Evolutionary conservation across 2,113 vertebrate genomes (phyloP), one percentile per base, ranked within the genome.

Genomic region (Acanthisitta chloris): DNA sequence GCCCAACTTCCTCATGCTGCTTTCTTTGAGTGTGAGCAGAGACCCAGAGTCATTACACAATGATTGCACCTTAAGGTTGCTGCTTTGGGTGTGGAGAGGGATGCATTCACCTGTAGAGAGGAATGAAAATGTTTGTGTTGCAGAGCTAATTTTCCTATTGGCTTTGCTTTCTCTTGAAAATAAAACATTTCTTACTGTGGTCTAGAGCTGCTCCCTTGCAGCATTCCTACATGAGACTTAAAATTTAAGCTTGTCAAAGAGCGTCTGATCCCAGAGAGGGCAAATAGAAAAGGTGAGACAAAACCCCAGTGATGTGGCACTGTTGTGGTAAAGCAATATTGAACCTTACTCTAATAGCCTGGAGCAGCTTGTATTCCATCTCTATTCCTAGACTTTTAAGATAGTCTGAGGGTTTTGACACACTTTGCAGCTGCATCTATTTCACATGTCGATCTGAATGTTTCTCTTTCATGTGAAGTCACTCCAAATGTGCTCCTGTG

Each of bases 401-500:
- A 28, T 36, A 51, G 18, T 42, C 48, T 66, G 51, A 49, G 40
- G 9, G 31, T 10, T 31, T 48, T 84, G 52, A 17, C 36, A 36
- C 19, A 58, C 34, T 33, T 40, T 52, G 34, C 67, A 79, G 54
- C 52, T 24, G 34, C 20, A 15, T 23, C 20, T 83, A 3, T 55
- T 76, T 25, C 18, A 71, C 25, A 5, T 73, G 12, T 76, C 95
- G 55, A 90, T 46, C 49, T 34, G 12, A 45, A 70, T 73, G 21
- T 81, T 69, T 89, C 59, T 86, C 14, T 94, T 97, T 38, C 62
- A 71, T 72, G 43, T 61, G 31, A 90, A 98, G 98, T 97, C 97
- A 16, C 96, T 97, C 17, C 88, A 43, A 55, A 95, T 89, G 51
- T 95, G 81, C 14, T 76, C 94, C 2, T 91, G 86, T 8, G 97